Evolutionary conservation across 2,888 invertebrate genomes (phyloP).

Genomic region (Drosophila kuntzei): DNA sequence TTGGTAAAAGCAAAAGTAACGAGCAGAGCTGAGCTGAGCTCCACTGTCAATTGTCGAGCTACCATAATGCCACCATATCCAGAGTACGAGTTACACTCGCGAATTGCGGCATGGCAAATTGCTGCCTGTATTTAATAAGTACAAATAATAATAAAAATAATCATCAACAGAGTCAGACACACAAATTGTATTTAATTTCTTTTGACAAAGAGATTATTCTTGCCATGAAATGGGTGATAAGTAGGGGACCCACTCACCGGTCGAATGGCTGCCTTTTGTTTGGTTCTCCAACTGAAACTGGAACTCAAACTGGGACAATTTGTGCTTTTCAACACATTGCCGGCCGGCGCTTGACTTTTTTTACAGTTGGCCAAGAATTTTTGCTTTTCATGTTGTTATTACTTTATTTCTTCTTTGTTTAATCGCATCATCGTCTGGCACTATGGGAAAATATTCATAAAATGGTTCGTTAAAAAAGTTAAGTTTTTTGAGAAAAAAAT

Average conservation of each 20-base stretch:
- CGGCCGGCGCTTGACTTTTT: conserved; percentile 32
- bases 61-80: conserved; percentile 24
- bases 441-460: background rate
- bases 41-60: background rate
- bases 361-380: conserved; percentile 64
- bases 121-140: conserved; percentile 55
- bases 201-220: conserved; percentile 43
- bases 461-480: background rate
- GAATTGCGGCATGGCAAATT: conserved; percentile 41
- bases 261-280: conserved; percentile 55
- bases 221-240: conserved; percentile 17
- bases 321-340: conserved; percentile 55
- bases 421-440: conserved; percentile 41
- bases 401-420: conserved; percentile 42
- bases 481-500: too few relatives aligned
- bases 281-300: conserved; percentile 27
- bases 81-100: conserved; percentile 12
- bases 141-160: conserved; percentile 56
- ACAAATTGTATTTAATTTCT: conserved; percentile 74
- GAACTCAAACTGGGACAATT: conserved; percentile 70
- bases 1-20: conserved; percentile 72
- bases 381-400: conserved; percentile 19
- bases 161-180: conserved; percentile 23
- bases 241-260: conserved; percentile 17
- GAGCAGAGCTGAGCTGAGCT: conserved; percentile 23